These are phyloP conservation scores for Aphrophora alni DNA, from an alignment of 2,888 invertebrate genomes.

Conservation along the genomic window DNA sequence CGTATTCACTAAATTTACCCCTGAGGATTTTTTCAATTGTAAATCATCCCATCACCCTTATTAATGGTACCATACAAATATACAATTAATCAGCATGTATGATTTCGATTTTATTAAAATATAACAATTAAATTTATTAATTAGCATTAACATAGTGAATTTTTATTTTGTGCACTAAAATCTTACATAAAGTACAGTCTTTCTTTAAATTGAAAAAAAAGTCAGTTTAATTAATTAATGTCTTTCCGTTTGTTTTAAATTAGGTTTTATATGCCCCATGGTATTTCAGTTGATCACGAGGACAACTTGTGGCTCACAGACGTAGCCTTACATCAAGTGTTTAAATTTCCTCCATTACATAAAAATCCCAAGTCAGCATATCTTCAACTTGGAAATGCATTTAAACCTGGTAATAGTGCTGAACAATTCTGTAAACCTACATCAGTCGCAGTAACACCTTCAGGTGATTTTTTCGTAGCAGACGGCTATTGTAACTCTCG, in stretches of 20 bases:
- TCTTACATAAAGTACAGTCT: no score
- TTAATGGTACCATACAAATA: no score
- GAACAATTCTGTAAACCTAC: slow-evolving; percentile 94
- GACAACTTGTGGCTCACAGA: slow-evolving; percentile 96
- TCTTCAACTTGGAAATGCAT: slow-evolving; percentile 81
- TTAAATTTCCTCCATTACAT: slow-evolving; percentile 72
- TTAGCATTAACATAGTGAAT: no score
- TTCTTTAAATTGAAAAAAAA: no score
- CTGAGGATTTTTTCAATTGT: no score
- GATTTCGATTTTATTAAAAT: no score
- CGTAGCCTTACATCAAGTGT: slow-evolving; percentile 95
- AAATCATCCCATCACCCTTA: no score
- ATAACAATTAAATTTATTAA: no score
- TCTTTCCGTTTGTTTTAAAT: not conserved
- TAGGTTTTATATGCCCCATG: slow-evolving; percentile 93
- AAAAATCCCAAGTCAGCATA: slow-evolving; percentile 69
- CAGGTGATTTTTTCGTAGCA: slow-evolving; percentile 92
- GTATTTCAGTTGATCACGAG: slow-evolving; percentile 84
- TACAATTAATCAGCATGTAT: no score
- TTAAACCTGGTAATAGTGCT: slow-evolving; percentile 80
- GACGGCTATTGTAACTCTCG: slow-evolving; percentile 95
- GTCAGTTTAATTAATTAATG: no score
- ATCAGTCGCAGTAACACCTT: slow-evolving; percentile 84
- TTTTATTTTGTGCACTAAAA: no score
- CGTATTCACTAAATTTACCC: no score